A percentile compares a stretch with the other conserved stretches of the same genome.
phyloP scores from a whole-genome alignment of 2,113 vertebrate genomes.

The cat (Felis catus) region DNA sequence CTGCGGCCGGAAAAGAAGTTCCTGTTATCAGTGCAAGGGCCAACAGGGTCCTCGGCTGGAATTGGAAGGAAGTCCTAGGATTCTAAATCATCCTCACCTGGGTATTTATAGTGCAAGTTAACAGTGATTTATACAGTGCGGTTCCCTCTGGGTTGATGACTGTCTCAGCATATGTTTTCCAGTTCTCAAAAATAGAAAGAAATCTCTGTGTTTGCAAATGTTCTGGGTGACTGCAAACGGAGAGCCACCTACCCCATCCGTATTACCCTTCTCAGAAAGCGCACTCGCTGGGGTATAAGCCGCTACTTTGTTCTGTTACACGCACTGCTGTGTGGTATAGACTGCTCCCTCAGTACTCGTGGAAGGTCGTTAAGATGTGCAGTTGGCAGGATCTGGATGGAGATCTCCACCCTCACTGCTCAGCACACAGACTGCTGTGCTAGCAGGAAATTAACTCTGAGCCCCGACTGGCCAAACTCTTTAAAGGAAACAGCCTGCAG shows the following conservation, averaged over 20 bases:
- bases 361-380: neutral
- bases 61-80: neutral
- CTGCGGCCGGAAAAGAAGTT: neutral
- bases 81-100: neutral
- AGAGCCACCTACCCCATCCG: neutral
- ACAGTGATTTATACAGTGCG: neutral
- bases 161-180: neutral
- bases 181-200: neutral
- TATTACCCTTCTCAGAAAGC: neutral
- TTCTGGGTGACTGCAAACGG: neutral
- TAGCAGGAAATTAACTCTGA: conserved; percentile 32
- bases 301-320: accelerated
- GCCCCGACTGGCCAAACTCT: neutral
- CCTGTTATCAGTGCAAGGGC: neutral
- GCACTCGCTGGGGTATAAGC: neutral
- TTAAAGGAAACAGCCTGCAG: conserved; percentile 5
- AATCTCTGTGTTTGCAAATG: neutral
- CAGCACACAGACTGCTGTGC: neutral
- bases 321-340: neutral
- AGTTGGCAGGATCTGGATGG: neutral
- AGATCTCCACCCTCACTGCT: neutral
- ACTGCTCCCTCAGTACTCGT: accelerated
- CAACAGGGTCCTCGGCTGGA: accelerated
- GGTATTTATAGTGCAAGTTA: neutral
- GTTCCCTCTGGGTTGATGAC: neutral